Evolutionary conservation across 1,140 invertebrate genomes (phyloP).

Genomic region (Tribolium castaneum): DNA sequence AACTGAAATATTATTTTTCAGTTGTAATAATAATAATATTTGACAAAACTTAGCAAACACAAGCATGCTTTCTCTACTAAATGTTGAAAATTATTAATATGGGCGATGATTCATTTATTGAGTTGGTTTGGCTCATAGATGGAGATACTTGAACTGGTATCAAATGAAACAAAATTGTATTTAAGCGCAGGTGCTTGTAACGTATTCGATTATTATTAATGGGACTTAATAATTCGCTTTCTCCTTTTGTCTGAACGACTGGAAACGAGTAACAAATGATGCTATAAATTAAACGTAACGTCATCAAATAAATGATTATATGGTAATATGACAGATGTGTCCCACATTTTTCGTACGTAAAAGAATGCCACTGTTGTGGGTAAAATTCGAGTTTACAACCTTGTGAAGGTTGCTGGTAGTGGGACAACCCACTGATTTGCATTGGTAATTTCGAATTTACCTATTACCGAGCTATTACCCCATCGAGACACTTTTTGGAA

Average conservation of each 20-base stretch:
- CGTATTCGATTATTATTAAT: slow-evolving; percentile 15
- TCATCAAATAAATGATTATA: slow-evolving; percentile 31
- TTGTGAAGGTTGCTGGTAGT: neutral
- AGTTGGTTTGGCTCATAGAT: slow-evolving; percentile 11
- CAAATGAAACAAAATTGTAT: neutral
- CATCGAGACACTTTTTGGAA: neutral
- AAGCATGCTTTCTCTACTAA: no score
- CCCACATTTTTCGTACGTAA: slow-evolving; percentile 6
- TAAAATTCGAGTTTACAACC: slow-evolving; percentile 21
- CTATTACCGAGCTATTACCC: neutral
- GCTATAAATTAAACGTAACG: slow-evolving; percentile 34
- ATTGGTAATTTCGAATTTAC: slow-evolving; percentile 22
- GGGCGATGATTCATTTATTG: slow-evolving; percentile 8
- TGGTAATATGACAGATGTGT: slow-evolving; percentile 31
- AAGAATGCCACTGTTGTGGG: slow-evolving; percentile 9
- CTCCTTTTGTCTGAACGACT: slow-evolving; percentile 16
- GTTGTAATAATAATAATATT: no score
- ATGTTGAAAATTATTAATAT: neutral
- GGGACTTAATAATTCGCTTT: slow-evolving; percentile 28
- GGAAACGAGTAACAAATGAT: neutral
- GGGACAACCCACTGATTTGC: neutral
- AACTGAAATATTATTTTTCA: no score
- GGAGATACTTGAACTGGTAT: slow-evolving; percentile 5
- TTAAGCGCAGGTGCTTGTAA: slow-evolving; percentile 5
- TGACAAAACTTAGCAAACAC: no score